Evolutionary conservation across 2,113 vertebrate species (phyloP), one percentile per base, ranked within the genome.

Genomic region (Vicugna pacos): DNA sequence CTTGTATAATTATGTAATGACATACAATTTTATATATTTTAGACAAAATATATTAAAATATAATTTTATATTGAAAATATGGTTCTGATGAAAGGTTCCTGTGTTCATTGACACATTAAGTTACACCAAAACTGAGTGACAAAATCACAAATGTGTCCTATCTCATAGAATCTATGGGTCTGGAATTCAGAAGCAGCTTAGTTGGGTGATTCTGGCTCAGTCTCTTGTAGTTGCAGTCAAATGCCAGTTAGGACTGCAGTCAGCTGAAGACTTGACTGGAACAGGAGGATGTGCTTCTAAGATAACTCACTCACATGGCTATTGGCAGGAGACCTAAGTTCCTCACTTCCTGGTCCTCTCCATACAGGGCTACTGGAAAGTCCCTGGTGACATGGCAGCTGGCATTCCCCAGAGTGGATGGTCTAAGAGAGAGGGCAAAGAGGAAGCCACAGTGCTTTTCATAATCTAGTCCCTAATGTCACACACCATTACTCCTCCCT

Each of bases 41-140:
- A 77, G 6, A 20, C 17, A 77, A 77, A 77, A 77, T 77, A 0
- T 77, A 77, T 52, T 32, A 52, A 52, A 96, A 83, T 75, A 52
- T 65, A 58, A 70, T 60, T 92, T 89, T 52, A 56, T 72, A 64
- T 77, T 79, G 30, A 93, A 89, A 93, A 70, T 92, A 30, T 32
- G 20, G 26, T 93, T 95, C 70, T 92, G 65, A 52, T 52, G 14
- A 67, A 65, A 87, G 26, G 3, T 67, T 90, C 69, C 69, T 87
- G 0, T 91, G 77, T 70, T 38, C 94, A 13, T 50, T 70, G 19
- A 42, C 52, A 58, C 13, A 38, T 93, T 89, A 83, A 94, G 81
- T 56, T 76, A 48, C 24, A 16, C 8, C 35, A 19, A 35, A 84
- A 77, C 17, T 35, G 15, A 89, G 42, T 92, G 24, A 16, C 70